Evolutionary conservation across 2,888 invertebrate species (phyloP), one percentile per base, ranked within the genome.

Genomic region (Sipunculus nudus): DNA sequence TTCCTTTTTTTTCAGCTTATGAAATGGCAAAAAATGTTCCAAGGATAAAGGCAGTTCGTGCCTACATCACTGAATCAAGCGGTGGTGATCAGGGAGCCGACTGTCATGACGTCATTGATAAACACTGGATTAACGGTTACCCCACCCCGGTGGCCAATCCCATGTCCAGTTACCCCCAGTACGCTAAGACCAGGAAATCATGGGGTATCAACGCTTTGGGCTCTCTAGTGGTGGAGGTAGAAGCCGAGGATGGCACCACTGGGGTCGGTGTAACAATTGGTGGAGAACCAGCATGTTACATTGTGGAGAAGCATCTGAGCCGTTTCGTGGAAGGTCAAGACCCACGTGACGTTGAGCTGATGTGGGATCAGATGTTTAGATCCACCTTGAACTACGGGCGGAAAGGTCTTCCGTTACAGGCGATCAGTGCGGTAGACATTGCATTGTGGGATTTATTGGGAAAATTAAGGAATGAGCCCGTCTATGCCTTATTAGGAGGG

Each of bases 121-220:
- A 67, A 6, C 80, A 80, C 63, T 80, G 79, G 80, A 78, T 80
- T 13, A 77, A 79, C 48, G 78, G 79, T 10, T 65, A 71, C 35
- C 73, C 77, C 2, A 68, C 62, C 1, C 79, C 79, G 5, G 69
- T 80, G 6, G 78, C 79, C 10, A 78, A 75, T 54, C 80, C 78
- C 0, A 80, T 80, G 80, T 75, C 77, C 4, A 64, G 67, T 16
- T 75, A 74, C 56, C 63, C 69, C 29, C 70, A 73, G 53, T 80
- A 79, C 61, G 70, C 74, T 16, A 54, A 63, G 16, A 72, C 67
- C 52, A 54, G 79, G 35, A 78, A 78, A 61, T 78, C 77, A 3
- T 80, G 79, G 79, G 80, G 80, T 5, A 79, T 80, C 59, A 79
- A 80, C 62, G 79, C 77, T 10, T 61, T 80, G 3, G 79, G 79